Base-by-base conservation (phyloP, 2,888 invertebrate genomes). In the Ferdinandea cuprea region DNA sequence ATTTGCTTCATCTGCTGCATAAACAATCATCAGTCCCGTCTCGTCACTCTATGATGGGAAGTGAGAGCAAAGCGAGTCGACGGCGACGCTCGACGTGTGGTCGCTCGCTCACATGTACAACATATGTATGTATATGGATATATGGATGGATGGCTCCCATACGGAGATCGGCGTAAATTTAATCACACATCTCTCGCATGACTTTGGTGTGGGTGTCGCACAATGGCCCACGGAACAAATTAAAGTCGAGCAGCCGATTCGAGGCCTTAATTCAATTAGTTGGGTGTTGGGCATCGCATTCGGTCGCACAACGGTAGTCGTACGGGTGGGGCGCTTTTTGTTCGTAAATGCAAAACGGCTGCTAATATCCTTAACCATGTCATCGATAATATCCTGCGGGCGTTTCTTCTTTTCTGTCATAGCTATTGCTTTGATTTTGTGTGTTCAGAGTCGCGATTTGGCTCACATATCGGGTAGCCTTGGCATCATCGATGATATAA, bases 181-280 rank as follows among this genome's bases (percentile, higher is more conserved):
- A 74, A 76, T 76, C 69, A 76, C 69, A 80, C 9, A 52, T 52
- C 59, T 6, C 17, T 50, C 44, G 17, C 25, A 50, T 72, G 28
- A n/a, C n/a, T n/a, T n/a, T n/a, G 52, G 52, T 66, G 66, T 46
- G 59, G 61, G 54, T 56, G 56, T 48, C 50, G 58, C 54, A 28
- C 63, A 58, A 65, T 69, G 69, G 76, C 80, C 76, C 68, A 46
- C 74, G 66, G 69, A 69, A 65, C 63, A 63, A 44, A 76, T 76
- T 76, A 21, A 3, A 65, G 44, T 19, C 61, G 32, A 48, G 61
- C 30, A 71, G 32, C 81, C 44, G 65, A 68, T 65, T 66, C 37
- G 65, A 76, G 52, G 61, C 65, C 40, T 71, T 81, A 81, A 81
- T 81, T 81, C 76, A 81, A 81, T 81, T 81, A 81, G 81, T 81